A percentile compares a stretch with the other conserved stretches of the same genome.
phyloP scores from a whole-genome alignment of 2,797 vertebrate species.

The Uromys caudimaculatus region DNA sequence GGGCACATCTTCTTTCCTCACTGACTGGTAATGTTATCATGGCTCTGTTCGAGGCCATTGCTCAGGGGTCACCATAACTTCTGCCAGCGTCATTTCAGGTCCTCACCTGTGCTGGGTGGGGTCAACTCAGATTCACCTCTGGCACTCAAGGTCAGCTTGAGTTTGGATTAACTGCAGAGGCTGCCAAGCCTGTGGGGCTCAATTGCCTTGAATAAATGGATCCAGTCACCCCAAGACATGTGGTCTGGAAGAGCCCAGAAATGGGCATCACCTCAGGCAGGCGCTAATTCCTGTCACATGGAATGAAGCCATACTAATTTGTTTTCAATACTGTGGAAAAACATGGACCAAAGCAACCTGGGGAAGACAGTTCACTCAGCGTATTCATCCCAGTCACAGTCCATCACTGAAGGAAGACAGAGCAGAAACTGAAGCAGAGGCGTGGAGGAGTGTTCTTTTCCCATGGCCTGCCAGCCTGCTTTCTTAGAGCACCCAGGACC shows the following conservation, averaged over 20 bases:
- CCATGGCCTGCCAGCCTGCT: neutral
- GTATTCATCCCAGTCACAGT: neutral
- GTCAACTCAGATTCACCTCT: rapidly evolving
- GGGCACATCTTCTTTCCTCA: neutral
- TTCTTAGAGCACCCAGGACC: neutral
- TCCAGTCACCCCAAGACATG: neutral
- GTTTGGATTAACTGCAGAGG: neutral
- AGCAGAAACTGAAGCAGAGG: neutral
- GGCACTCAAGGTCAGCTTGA: rapidly evolving
- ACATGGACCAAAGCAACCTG: neutral
- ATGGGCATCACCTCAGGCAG: neutral
- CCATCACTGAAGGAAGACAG: neutral
- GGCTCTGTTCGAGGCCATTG: neutral
- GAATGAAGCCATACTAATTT: neutral
- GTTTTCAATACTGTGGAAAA: neutral
- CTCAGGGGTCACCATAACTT: neutral
- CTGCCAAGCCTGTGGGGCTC: neutral
- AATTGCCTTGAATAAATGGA: neutral
- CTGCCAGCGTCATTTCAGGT: neutral
- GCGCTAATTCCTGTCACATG: neutral
- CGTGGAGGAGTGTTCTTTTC: neutral
- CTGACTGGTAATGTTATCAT: neutral
- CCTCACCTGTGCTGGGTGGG: rapidly evolving
- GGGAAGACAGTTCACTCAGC: neutral
- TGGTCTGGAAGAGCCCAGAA: neutral